Base-by-base conservation (phyloP, 2,888 invertebrate genomes). In the Notocelia uddmanniana region DNA sequence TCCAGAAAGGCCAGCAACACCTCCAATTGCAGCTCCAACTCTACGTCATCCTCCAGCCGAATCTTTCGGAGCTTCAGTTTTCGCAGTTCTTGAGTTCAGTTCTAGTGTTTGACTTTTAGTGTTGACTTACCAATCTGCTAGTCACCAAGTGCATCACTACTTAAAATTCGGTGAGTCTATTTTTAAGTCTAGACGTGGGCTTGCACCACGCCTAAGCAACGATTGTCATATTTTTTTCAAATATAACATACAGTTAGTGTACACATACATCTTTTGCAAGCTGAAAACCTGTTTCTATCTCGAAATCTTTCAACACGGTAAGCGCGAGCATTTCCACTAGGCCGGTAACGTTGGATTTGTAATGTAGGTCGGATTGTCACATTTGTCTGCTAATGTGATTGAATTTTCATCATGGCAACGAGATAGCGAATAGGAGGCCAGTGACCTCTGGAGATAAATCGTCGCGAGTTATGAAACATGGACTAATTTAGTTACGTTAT, bases 1-100 rank as follows among this genome's bases (percentile, higher is more conserved):
- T 85, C 87, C 11, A 85, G 91, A 58, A 88, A 89, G 73, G 80
- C 79, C 57, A 86, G 86, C 71, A 81, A 80, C 67, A 83, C 80
- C 74, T 87, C 84, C 41, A 82, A 82, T 1, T 89, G 89, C 52
- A 69, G 68, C 0, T 81, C 88, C 0, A 81, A 80, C 48, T 88
- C 89, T 0, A 79, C 76, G 0, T 63, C 79, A 11, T 70, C 78
- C 6, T 76, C 78, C 31, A 79, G 77, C 69, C 74, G 81, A 41
- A 82, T 79, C 62, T 78, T 82, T 69, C 60, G 73, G 23, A 75
- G 78, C 10, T 80, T 81, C 72, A 76, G 76, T 59, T 74, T 80
- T 34, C 78, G 81, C 67, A 82, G 80, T 76, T 82, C 77, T 77
- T 76, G 73, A 75, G 73, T 75, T 57, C 48, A 68, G 63, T 68